A percentile compares a stretch with the other conserved stretches of the same genome.
These are phyloP conservation scores for Brachycybe producta DNA, from an alignment of 2,888 invertebrate genomes.

Conservation along the genomic window DNA sequence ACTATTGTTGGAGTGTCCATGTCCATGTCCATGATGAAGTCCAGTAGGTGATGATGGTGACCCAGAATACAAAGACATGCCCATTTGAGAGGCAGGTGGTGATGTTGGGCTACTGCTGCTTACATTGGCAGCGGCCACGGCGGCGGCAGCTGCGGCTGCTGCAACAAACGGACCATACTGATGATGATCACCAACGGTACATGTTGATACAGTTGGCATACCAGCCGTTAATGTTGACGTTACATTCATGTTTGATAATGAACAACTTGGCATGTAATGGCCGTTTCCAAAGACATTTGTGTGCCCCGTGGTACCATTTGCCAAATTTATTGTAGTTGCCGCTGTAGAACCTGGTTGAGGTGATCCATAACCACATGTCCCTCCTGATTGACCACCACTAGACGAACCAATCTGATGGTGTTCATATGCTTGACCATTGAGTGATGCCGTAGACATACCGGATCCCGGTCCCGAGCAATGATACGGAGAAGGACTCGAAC, in stretches of 20 bases:
- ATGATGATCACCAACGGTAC: background rate
- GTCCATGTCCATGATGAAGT: background rate
- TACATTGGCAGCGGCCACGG: background rate
- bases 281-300: background rate
- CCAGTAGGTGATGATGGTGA: background rate
- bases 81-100: background rate
- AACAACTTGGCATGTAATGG: constrained; percentile 2
- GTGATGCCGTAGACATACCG: background rate
- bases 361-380: constrained; percentile 1
- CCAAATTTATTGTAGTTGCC: background rate
- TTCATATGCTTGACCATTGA: no score
- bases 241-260: background rate
- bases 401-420: background rate
- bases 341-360: constrained; percentile 2
- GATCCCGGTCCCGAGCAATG: background rate
- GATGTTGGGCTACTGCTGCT: background rate
- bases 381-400: background rate
- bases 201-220: background rate
- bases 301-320: background rate
- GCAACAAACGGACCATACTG: background rate
- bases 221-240: background rate
- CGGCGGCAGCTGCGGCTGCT: constrained; percentile 2
- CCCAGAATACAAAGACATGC: background rate
- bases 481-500: background rate
- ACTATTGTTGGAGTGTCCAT: no score